Evolutionary conservation across 2,113 vertebrate genomes (phyloP).

Genomic region (Typhlomys cinereus): DNA sequence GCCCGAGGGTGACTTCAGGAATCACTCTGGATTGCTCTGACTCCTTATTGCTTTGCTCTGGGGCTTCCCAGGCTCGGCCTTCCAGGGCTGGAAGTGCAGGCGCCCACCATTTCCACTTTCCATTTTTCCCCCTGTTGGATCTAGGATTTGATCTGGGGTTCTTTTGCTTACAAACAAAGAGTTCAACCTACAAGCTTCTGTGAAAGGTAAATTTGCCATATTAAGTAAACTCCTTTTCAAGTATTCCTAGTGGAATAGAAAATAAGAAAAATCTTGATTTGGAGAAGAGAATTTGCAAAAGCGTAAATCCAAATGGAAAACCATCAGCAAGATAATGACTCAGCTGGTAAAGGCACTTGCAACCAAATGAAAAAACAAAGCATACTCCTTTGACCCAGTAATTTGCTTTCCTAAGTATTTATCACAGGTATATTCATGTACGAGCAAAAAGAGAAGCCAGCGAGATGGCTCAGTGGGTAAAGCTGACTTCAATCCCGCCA

Average conservation of each 20-base stretch:
- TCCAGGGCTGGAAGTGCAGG: too few relatives aligned
- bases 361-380: not conserved
- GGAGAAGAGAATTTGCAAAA: slow-evolving; percentile 51
- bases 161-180: too few relatives aligned
- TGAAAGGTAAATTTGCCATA: not conserved
- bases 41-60: too few relatives aligned
- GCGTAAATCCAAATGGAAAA: not conserved
- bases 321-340: not conserved
- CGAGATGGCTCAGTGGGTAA: not conserved
- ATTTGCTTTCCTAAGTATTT: not conserved
- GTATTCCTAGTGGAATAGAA: slow-evolving; percentile 6
- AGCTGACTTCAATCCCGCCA: not conserved
- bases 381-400: not conserved
- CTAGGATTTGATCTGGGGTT: too few relatives aligned
- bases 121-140: too few relatives aligned
- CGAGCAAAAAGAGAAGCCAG: not conserved
- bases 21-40: too few relatives aligned
- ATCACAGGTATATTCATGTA: not conserved
- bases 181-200: too few relatives aligned
- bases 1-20: too few relatives aligned
- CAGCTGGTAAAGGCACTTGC: too few relatives aligned
- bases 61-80: too few relatives aligned
- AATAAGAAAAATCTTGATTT: slow-evolving; percentile 29
- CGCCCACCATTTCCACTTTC: too few relatives aligned
- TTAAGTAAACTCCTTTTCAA: slow-evolving; percentile 38